phyloP scores from a whole-genome alignment of 1,140 invertebrate species.

The Drosophila varians region DNA sequence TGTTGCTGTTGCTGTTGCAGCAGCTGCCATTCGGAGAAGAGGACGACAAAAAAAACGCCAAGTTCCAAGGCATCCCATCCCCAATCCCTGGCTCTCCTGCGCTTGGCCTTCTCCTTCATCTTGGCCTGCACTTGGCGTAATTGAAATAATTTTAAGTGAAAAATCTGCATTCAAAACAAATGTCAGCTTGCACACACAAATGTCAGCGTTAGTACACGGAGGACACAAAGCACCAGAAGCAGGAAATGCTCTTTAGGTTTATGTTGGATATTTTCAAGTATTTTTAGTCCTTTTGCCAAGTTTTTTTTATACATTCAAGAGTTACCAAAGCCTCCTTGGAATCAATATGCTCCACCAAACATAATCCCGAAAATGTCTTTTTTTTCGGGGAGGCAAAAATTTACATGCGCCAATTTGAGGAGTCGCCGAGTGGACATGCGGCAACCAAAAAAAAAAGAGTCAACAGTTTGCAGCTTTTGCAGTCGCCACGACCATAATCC shows the following conservation, averaged over 20 bases:
- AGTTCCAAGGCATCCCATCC: constrained; percentile 8
- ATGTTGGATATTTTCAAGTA: background rate
- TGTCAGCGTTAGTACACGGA: constrained; percentile 36
- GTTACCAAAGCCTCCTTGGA: constrained; percentile 1
- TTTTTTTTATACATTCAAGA: background rate
- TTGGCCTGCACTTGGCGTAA: constrained; percentile 68
- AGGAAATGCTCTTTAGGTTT: too few relatives aligned
- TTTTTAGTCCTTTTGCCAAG: background rate
- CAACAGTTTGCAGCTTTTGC: constrained; percentile 69
- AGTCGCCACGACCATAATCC: constrained; percentile 63
- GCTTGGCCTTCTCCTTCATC: constrained; percentile 5
- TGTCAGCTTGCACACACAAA: constrained; percentile 61
- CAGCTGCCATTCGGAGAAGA: constrained; percentile 39
- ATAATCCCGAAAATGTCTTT: background rate
- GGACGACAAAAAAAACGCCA: constrained; percentile 30
- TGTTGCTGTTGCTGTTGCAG: too few relatives aligned
- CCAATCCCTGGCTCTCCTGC: constrained; percentile 1
- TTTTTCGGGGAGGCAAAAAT: constrained; percentile 38
- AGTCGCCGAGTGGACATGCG: constrained; percentile 32
- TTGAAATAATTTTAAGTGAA: constrained; percentile 82
- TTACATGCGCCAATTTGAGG: constrained; percentile 70
- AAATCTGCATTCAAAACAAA: constrained; percentile 81
- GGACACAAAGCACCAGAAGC: constrained; percentile 29
- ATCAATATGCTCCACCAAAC: constrained; percentile 27
- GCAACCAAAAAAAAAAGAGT: constrained; percentile 54